These are phyloP conservation scores for Leptinotarsa undecemlineata DNA, from an alignment of 1,140 invertebrate species.

Conservation along the genomic window DNA sequence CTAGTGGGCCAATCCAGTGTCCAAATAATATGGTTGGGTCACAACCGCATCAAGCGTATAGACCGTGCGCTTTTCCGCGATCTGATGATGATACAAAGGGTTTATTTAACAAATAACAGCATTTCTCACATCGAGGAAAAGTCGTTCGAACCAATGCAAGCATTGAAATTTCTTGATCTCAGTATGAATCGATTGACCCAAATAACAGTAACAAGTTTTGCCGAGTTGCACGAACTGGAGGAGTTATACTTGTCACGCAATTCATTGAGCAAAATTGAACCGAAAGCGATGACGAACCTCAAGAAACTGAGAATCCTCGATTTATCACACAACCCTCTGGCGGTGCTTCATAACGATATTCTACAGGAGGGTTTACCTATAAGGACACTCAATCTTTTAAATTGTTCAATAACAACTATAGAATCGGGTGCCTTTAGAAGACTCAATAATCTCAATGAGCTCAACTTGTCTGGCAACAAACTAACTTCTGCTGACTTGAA, in stretches of 20 bases:
- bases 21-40: conserved; percentile 83
- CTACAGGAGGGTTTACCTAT: conserved; percentile 67
- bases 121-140: conserved; percentile 79
- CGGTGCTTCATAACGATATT: conserved; percentile 60
- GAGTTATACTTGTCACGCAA: conserved; percentile 69
- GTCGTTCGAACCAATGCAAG: conserved; percentile 75
- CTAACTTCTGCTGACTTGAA: conserved; percentile 68
- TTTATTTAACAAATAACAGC: conserved; percentile 83
- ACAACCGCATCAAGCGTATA: conserved; percentile 77
- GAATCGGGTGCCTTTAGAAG: conserved; percentile 68
- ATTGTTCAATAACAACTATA: conserved; percentile 65
- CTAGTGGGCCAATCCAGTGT: conserved; percentile 77
- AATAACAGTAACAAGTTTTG: conserved; percentile 70
- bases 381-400: conserved; percentile 62
- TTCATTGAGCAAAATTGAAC: conserved; percentile 61
- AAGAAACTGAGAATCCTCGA: conserved; percentile 66
- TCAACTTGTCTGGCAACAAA: conserved; percentile 75
- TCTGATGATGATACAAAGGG: conserved; percentile 71
- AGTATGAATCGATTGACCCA: conserved; percentile 73
- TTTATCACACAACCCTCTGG: conserved; percentile 65
- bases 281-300: conserved; percentile 62
- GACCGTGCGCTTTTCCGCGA: conserved; percentile 75
- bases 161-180: conserved; percentile 76
- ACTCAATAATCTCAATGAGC: conserved; percentile 67
- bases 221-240: conserved; percentile 69